Evolutionary conservation across 2,113 vertebrate genomes (phyloP), one percentile per base, ranked within the genome.

Genomic region (Caretta caretta): DNA sequence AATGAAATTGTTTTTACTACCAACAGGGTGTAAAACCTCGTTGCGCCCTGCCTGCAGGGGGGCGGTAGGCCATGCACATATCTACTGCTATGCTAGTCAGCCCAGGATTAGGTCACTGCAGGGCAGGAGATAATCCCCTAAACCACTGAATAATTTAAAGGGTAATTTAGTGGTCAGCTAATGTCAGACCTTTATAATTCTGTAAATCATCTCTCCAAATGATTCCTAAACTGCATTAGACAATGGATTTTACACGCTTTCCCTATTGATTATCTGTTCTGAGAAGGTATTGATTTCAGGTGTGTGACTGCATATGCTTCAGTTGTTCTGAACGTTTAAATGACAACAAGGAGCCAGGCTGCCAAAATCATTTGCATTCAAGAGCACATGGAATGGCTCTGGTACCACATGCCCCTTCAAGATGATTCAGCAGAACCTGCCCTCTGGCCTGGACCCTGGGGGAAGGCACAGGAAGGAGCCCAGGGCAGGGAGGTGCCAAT

Each of bases 131-230:
- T 90, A 89, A 93, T 90, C 89, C 96, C 93, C 80, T 90, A 95
- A 84, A 92, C 80, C 65, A 57, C 1, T 98, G 94, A 98, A 98
- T 98, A 97, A 98, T 98, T 97, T 83, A 98, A 96, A 97, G 88
- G 90, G 91, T 91, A 91, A 93, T 92, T 96, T 57, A 81, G 82
- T 90, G 87, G 89, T 96, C 94, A 96, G 24, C 35, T 1, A 91
- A 93, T 90, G 90, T 96, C 91, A 97, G 97, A 93, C 89, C 93
- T 92, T 93, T 96, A 94, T 97, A 95, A 94, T 95, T 97, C 93
- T 81, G 83, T 94, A 97, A 98, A 97, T 97, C 95, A 95, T 96
- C 51, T 89, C 91, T 91, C 76, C 76, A 86, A 93, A 97, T 93
- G 46, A 91, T 84, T 87, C 83, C 50, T 94, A 96, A 97, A 88